Evolutionary conservation across 2,797 vertebrate species (phyloP).

Genomic region (Petrocephalus sullivani): DNA sequence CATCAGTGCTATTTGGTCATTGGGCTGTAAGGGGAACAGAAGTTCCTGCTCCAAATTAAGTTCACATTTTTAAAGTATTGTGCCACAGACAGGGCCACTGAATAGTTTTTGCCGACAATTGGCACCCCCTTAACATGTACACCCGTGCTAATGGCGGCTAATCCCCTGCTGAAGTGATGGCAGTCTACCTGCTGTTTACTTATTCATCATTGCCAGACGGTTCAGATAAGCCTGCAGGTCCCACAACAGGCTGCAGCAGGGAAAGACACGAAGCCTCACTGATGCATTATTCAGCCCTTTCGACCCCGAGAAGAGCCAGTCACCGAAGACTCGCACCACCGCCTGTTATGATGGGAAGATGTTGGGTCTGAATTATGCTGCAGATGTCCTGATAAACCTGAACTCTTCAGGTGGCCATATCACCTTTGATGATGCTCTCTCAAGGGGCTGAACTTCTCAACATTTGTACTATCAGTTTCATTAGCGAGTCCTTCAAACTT

Average conservation of each 20-base stretch:
- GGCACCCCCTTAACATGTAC: not conserved
- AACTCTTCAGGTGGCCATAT: not conserved
- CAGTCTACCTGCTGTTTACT: slow-evolving; percentile 22
- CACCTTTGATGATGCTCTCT: not conserved
- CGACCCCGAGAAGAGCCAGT: not conserved
- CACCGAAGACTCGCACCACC: not conserved
- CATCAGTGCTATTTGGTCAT: not conserved
- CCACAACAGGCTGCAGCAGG: slow-evolving; percentile 19
- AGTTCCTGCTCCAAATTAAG: not conserved
- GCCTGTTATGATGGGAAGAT: not conserved
- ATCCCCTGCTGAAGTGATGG: slow-evolving; percentile 6
- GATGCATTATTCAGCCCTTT: slow-evolving; percentile 24
- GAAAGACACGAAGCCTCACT: slow-evolving; percentile 18
- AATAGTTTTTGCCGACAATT: not conserved
- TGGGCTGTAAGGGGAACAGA: not conserved
- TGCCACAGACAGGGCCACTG: not conserved
- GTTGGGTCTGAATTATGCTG: not conserved
- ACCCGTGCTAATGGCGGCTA: not conserved
- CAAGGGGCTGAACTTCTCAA: not conserved
- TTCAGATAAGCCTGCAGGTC: slow-evolving; percentile 17
- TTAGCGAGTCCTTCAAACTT: not conserved
- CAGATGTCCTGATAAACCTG: not conserved
- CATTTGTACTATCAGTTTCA: not conserved
- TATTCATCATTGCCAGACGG: slow-evolving; percentile 27
- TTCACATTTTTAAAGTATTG: not conserved